A percentile compares a stretch with the other conserved stretches of the same genome.
Evolutionary conservation across 2,797 vertebrate genomes (phyloP).

Genomic region (Chaunax sp.): DNA sequence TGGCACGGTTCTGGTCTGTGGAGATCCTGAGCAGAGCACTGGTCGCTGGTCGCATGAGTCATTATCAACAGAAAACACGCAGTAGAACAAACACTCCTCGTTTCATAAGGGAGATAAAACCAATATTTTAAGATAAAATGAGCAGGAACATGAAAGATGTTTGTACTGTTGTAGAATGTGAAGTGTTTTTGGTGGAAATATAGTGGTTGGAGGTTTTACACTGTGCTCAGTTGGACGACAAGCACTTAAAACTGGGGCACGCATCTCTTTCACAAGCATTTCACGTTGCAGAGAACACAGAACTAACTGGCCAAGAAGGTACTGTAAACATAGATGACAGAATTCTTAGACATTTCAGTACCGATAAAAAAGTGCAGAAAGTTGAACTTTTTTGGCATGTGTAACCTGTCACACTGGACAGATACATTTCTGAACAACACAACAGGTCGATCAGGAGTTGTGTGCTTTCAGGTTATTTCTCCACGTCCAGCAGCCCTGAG

Average conservation of each 20-base stretch:
- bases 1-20: slow-evolving; percentile 51
- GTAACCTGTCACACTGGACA: slow-evolving; percentile 8
- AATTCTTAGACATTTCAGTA: slow-evolving; percentile 3
- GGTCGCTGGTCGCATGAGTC: slow-evolving; percentile 28
- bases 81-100: slow-evolving; percentile 23
- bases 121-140: slow-evolving; percentile 24
- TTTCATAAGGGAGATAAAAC: slow-evolving; percentile 24
- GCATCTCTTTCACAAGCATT: not conserved
- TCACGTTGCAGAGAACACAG: slow-evolving; percentile 11
- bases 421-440: not conserved
- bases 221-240: not conserved
- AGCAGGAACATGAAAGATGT: slow-evolving; percentile 28
- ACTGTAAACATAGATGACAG: slow-evolving; percentile 46
- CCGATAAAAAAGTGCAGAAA: slow-evolving; percentile 14
- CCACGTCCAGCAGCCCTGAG: slow-evolving; percentile 2
- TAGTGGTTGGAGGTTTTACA: not conserved
- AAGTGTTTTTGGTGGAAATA: slow-evolving; percentile 4
- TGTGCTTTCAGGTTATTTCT: not conserved
- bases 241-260: slow-evolving; percentile 3
- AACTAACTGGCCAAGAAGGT: slow-evolving; percentile 37
- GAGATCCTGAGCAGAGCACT: slow-evolving; percentile 50
- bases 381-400: slow-evolving; percentile 20
- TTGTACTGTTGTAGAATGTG: not conserved
- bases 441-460: not conserved
- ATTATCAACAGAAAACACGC: slow-evolving; percentile 53